These are phyloP conservation scores for Eristalinus aeneus DNA, from an alignment of 2,888 invertebrate genomes.

Conservation along the genomic window DNA sequence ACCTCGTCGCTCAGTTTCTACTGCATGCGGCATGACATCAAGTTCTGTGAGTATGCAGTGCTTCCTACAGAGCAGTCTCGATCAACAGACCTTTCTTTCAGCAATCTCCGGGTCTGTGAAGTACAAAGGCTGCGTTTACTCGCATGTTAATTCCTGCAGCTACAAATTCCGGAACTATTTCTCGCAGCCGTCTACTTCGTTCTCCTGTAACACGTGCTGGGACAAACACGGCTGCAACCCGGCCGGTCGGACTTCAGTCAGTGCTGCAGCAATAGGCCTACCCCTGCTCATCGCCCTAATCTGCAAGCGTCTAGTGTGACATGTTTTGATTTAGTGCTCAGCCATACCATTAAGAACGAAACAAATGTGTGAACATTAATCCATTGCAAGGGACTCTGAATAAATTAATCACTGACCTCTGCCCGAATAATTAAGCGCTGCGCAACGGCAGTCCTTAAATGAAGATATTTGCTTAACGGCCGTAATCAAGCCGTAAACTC, in stretches of 20 bases:
- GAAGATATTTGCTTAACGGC: constrained; percentile 47
- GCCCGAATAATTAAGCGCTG: constrained; percentile 36
- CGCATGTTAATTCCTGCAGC: constrained; percentile 30
- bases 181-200: not conserved
- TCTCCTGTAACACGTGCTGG: constrained; percentile 59
- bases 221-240: constrained; percentile 71
- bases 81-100: not conserved
- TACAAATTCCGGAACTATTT: constrained; percentile 34
- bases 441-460: constrained; percentile 40
- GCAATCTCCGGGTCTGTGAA: constrained; percentile 5
- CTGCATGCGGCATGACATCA: constrained; percentile 67
- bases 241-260: constrained; percentile 60
- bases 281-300: constrained; percentile 3
- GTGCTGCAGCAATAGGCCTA: not conserved
- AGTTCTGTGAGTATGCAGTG: constrained; percentile 64
- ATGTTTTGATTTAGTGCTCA: not conserved
- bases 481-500: constrained; percentile 29
- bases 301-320: constrained; percentile 13
- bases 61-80: not conserved
- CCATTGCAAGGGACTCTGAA: constrained; percentile 7
- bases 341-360: constrained; percentile 18
- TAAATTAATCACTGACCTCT: constrained; percentile 8
- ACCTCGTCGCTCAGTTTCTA: constrained; percentile 15
- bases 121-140: constrained; percentile 71
- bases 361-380: constrained; percentile 22